Base-by-base conservation (phyloP, 2,888 invertebrate genomes). In the Augiades crinisus region DNA sequence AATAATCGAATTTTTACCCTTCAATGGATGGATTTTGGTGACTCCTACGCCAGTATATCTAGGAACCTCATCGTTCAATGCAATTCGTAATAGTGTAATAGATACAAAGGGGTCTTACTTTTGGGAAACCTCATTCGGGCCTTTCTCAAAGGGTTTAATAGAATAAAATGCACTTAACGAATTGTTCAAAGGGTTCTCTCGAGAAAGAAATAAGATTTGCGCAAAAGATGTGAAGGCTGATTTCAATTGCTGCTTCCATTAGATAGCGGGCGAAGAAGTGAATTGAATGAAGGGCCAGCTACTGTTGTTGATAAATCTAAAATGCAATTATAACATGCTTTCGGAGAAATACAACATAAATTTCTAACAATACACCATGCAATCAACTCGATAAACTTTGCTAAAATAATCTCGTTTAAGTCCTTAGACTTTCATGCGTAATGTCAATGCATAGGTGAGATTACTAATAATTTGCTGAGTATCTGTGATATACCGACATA, bases 1-100 rank as follows among this genome's bases (percentile, higher is more conserved):
- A 72, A 79, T 82, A 82, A 82, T 81, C 75, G 77, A 82, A 77
- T 81, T 81, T 81, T 72, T 75, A 79, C 78, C 79, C 78, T 78
- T 75, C 62, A 69, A 62, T 68, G 58, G 64, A 70, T 69, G 62
- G 60, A 68, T 70, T 67, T 69, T 60, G 65, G 67, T 58, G 63
- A 59, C 52, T 51, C 47, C 30, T 43, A 41, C 50, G 33, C 78
- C 67, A 67, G 31, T 37, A 5, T 59, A 60, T 46, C 14, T 44
- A 55, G 70, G 64, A 8, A 75, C 53, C 4, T 34, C 46, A 31
- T 14, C 19, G 22, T 14, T 47, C 31, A 47, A 38, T 54, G 54
- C 56, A 57, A 62, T 57, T 59, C 52, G 54, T 43, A 49, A 38
- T 47, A 54, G 8, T 37, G 14, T 40, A 56, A 14, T 21, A 34